Evolutionary conservation across 2,113 vertebrate genomes (phyloP).

Genomic region (Perca fluviatilis): DNA sequence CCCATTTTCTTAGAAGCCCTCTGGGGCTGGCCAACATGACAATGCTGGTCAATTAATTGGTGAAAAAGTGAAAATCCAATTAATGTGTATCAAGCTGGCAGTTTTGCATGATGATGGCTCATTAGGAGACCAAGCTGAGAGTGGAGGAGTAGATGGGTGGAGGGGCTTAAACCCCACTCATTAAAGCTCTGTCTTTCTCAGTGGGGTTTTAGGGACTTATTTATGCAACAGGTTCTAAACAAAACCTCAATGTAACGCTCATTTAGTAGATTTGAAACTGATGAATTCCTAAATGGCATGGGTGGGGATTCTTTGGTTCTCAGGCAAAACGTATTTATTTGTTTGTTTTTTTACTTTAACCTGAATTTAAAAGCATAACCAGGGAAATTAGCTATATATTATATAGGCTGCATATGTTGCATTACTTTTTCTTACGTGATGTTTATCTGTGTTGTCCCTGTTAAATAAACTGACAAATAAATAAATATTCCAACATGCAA

Average conservation of each 20-base stretch:
- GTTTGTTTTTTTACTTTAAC: background rate
- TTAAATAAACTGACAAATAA: background rate
- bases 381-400: no score
- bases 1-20: slow-evolving; percentile 83
- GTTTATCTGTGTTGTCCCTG: background rate
- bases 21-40: slow-evolving; percentile 85
- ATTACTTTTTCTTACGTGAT: background rate
- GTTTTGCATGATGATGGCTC: slow-evolving; percentile 91
- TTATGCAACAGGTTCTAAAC: slow-evolving; percentile 88
- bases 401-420: background rate
- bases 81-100: slow-evolving; percentile 91
- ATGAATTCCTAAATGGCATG: slow-evolving; percentile 78
- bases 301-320: slow-evolving; percentile 60
- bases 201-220: slow-evolving; percentile 82
- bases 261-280: slow-evolving; percentile 77
- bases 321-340: background rate
- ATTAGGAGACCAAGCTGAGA: slow-evolving; percentile 85
- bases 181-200: slow-evolving; percentile 90
- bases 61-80: slow-evolving; percentile 92
- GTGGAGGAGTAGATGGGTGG: slow-evolving; percentile 71
- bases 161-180: slow-evolving; percentile 86
- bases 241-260: slow-evolving; percentile 81
- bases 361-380: background rate
- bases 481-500: background rate
- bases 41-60: slow-evolving; percentile 90